phyloP scores from a whole-genome alignment of 1,140 invertebrate species.

The Agraylea sexmaculata region DNA sequence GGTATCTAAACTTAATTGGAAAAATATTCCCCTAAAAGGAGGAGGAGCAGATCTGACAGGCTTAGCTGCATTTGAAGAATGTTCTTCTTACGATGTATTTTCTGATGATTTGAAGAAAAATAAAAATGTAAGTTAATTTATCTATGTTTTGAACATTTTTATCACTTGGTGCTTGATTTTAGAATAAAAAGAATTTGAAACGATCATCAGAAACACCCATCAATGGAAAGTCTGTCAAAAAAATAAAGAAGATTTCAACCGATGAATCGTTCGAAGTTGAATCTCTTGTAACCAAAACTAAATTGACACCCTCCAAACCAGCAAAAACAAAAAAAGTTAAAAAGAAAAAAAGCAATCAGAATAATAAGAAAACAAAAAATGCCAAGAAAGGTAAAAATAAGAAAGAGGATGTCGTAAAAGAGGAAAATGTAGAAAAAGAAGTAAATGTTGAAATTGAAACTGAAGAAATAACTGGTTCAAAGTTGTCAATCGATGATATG shows the following conservation, averaged over 20 bases:
- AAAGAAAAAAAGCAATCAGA: conserved; percentile 26
- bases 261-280: background rate
- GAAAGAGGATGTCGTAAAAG: conserved; percentile 12
- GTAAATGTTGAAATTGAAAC: conserved; percentile 14
- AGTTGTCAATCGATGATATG: conserved; percentile 38
- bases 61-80: too few relatives aligned
- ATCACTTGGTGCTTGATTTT: too few relatives aligned
- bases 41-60: too few relatives aligned
- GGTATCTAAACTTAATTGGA: too few relatives aligned
- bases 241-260: background rate
- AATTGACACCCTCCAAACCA: conserved; percentile 21
- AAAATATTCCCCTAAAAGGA: too few relatives aligned
- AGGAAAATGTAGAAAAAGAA: conserved; percentile 20
- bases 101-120: too few relatives aligned
- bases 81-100: too few relatives aligned
- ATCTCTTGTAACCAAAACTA: background rate
- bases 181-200: too few relatives aligned
- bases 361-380: conserved; percentile 20
- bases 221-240: too few relatives aligned
- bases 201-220: too few relatives aligned
- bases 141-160: too few relatives aligned
- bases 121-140: too few relatives aligned
- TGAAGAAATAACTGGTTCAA: conserved; percentile 23
- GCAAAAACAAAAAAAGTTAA: conserved; percentile 30
- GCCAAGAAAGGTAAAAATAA: conserved; percentile 16